These are phyloP conservation scores for Colaptes auratus DNA, from an alignment of 2,113 vertebrate species.

Conservation along the genomic window DNA sequence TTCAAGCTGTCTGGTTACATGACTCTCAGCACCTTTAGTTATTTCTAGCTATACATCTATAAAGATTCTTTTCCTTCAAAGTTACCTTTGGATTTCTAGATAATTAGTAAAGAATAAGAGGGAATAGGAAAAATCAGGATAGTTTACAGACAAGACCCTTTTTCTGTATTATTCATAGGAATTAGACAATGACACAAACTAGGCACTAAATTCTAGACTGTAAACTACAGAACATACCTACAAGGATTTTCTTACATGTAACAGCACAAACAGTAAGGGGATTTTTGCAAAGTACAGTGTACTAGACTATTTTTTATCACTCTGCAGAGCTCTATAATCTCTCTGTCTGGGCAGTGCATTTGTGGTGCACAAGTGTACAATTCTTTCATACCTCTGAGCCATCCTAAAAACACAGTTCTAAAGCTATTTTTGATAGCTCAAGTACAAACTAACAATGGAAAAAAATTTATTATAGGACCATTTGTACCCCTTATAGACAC, in stretches of 20 bases:
- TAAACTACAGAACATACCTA: background rate
- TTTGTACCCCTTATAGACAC: background rate
- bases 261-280: background rate
- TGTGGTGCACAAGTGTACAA: background rate
- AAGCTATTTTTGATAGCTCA: background rate
- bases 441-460: background rate
- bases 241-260: slow-evolving; percentile 1
- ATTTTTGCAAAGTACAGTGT: background rate
- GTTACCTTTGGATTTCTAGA: background rate
- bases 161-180: slow-evolving; percentile 40
- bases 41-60: background rate
- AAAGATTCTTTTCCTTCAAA: background rate
- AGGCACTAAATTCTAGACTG: slow-evolving; percentile 26
- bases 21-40: background rate
- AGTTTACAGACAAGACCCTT: slow-evolving; percentile 12
- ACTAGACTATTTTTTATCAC: background rate
- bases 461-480: background rate
- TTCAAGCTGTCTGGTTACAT: background rate
- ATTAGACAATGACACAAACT: background rate
- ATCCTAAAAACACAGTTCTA: background rate
- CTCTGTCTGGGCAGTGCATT: background rate
- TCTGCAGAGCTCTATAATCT: background rate
- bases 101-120: background rate
- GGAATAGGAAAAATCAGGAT: slow-evolving; percentile 7
- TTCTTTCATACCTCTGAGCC: background rate